A percentile compares a stretch with the other conserved stretches of the same genome.
These are phyloP conservation scores for Dermolepida albohirtum DNA, from an alignment of 2,888 invertebrate genomes.

Conservation along the genomic window DNA sequence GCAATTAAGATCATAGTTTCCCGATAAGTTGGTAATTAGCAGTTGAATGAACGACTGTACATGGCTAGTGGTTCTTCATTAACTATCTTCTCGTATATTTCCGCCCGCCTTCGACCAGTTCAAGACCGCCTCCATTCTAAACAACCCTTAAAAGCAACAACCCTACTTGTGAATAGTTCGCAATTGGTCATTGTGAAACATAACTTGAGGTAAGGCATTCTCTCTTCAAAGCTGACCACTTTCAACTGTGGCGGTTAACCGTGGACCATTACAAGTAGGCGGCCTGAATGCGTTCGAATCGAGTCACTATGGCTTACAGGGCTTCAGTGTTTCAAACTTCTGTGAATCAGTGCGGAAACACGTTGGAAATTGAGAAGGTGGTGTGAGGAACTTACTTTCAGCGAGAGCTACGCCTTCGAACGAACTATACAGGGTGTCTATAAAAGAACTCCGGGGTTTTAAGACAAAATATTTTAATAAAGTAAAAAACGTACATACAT, in stretches of 20 bases:
- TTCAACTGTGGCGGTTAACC: conserved; percentile 30
- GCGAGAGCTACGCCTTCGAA: no score
- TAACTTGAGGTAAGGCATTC: conserved; percentile 14
- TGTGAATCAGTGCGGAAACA: not conserved
- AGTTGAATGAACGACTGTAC: conserved; percentile 12
- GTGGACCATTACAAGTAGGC: conserved; percentile 23
- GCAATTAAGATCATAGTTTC: not conserved
- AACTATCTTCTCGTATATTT: not conserved
- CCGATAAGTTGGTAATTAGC: conserved; percentile 2
- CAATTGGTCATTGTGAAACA: conserved; percentile 25
- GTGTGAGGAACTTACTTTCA: not conserved
- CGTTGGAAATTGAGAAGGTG: conserved; percentile 21
- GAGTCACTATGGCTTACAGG: not conserved
- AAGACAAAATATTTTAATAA: no score
- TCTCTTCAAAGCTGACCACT: conserved; percentile 30
- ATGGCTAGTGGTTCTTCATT: conserved; percentile 17
- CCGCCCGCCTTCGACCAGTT: not conserved
- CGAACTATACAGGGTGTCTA: no score
- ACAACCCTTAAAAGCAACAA: conserved; percentile 20
- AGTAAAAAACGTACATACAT: no score
- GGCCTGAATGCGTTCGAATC: conserved; percentile 12
- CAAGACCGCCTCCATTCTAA: conserved; percentile 7
- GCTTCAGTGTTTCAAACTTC: not conserved
- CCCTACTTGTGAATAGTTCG: conserved; percentile 22
- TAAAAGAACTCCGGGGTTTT: no score